A percentile compares a stretch with the other conserved stretches of the same genome.
Conservation (phyloP, 2,888 invertebrate species). For the Stenodema calcarata region DNA sequence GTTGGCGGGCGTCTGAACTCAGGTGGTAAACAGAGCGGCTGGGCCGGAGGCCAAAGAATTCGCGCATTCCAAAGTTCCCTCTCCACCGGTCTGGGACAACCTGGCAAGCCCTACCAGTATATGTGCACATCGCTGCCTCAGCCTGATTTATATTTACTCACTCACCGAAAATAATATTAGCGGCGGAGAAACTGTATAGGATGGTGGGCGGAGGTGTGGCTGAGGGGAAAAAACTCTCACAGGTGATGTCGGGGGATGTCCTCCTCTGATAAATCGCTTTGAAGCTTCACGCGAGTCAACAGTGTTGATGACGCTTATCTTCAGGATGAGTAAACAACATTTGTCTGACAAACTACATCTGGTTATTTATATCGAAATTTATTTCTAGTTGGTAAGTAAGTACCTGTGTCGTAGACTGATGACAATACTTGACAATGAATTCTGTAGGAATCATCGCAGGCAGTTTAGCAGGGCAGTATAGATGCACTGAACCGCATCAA, state of each 20-base stretch:
- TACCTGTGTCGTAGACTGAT: too few relatives aligned
- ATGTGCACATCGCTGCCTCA: neutral
- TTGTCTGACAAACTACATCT: too few relatives aligned
- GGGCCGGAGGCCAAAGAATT: slow-evolving; percentile 39
- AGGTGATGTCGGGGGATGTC: neutral
- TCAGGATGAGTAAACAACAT: neutral
- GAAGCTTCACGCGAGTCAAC: neutral
- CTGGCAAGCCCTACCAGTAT: neutral
- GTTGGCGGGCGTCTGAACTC: slow-evolving; percentile 45
- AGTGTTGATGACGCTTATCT: neutral
- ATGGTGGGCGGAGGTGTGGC: neutral
- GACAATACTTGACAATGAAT: too few relatives aligned
- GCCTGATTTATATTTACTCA: neutral
- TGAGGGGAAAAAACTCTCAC: neutral
- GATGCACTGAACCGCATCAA: too few relatives aligned
- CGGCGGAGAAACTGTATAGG: neutral
- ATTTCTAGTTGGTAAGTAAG: too few relatives aligned
- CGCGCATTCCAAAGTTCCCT: slow-evolving; percentile 21
- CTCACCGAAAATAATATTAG: neutral
- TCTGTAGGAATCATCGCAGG: too few relatives aligned
- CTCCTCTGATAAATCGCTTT: neutral
- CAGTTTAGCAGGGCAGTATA: too few relatives aligned
- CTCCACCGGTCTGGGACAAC: neutral
- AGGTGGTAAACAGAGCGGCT: slow-evolving; percentile 43
- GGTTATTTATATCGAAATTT: too few relatives aligned